Base-by-base conservation (phyloP, 1,140 invertebrate species). In the Ephestia elutella region DNA sequence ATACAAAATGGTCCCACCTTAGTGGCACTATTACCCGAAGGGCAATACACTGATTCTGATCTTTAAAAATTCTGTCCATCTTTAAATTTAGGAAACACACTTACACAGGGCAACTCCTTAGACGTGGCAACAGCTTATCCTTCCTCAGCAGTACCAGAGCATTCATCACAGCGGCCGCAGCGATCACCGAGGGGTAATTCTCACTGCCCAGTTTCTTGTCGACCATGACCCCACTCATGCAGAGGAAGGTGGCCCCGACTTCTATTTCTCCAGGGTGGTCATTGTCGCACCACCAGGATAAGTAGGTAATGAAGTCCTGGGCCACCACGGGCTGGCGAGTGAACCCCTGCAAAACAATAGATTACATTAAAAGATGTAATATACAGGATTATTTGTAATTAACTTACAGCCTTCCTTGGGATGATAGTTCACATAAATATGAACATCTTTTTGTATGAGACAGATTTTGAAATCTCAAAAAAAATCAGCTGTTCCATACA, bases 231-330 rank as follows among this genome's bases (percentile, higher is more conserved):
- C 75, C 73, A 11, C 68, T 66, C 71, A 82, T 74, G 49, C 67
- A 78, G 0, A 84, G 55, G 32, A 86, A 80, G 0, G 81, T 79
- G 0, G 82, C 75, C 0, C 73, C 80, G 30, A 70, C 20, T 35
- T 78, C 75, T 1, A 81, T 77, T 35, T 81, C 74, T 0, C 65
- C 73, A 5, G 63, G 65, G 10, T 70, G 30, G 0, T 56, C 28
- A 0, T 44, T 58, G 38, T 79, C 72, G 32, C 75, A 82, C 54
- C 60, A 72, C 76, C 78, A 84, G 2, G 75, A 66, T 1, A 86
- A 48, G 54, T 86, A 84, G 0, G 62, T 56, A 38, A 84, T 78
- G 48, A 65, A 84, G 11, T 86, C 83, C 56, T 84, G 76, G 0
- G 80, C 61, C 0, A 84, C 56, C 1, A 82, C 62, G 10, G 81